phyloP scores from a whole-genome alignment of 2,888 invertebrate species.

The Hypselothyrea guttata region DNA sequence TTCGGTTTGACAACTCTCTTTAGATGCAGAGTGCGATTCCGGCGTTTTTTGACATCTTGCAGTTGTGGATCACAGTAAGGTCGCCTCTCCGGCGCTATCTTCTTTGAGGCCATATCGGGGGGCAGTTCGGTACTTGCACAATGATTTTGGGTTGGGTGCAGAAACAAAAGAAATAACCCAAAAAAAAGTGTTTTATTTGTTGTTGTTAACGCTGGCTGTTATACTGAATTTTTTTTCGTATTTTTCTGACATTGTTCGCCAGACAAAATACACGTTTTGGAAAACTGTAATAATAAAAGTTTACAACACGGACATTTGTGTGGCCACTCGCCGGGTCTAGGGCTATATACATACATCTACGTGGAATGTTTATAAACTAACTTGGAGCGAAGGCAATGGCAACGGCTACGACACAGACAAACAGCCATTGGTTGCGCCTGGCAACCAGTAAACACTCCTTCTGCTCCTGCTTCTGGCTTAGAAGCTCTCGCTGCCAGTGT shows the following conservation, averaged over 20 bases:
- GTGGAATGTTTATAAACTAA: constrained; percentile 76
- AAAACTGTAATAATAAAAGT: constrained; percentile 69
- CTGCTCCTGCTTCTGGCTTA: constrained; percentile 2
- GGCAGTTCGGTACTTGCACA: neutral
- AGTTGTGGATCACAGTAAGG: constrained; percentile 69
- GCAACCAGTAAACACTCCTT: constrained; percentile 46
- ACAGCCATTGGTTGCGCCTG: constrained; percentile 45
- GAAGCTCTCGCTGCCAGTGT: no score
- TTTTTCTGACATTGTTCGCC: constrained; percentile 48
- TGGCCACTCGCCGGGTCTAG: constrained; percentile 32
- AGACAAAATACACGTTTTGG: constrained; percentile 32
- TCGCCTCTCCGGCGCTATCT: constrained; percentile 66
- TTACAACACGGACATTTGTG: constrained; percentile 63
- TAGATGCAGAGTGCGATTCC: constrained; percentile 35
- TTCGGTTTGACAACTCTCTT: neutral
- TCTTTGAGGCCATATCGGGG: constrained; percentile 32
- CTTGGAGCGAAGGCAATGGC: constrained; percentile 57
- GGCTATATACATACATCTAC: constrained; percentile 36
- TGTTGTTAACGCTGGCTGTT: constrained; percentile 35
- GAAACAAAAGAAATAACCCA: constrained; percentile 26
- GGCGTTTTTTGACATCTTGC: constrained; percentile 42
- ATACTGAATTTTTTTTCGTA: constrained; percentile 34
- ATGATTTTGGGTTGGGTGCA: constrained; percentile 13
- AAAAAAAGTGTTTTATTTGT: constrained; percentile 33
- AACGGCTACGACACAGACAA: constrained; percentile 34